phyloP scores from a whole-genome alignment of 2,113 vertebrate genomes.

The Plotosus lineatus region DNA sequence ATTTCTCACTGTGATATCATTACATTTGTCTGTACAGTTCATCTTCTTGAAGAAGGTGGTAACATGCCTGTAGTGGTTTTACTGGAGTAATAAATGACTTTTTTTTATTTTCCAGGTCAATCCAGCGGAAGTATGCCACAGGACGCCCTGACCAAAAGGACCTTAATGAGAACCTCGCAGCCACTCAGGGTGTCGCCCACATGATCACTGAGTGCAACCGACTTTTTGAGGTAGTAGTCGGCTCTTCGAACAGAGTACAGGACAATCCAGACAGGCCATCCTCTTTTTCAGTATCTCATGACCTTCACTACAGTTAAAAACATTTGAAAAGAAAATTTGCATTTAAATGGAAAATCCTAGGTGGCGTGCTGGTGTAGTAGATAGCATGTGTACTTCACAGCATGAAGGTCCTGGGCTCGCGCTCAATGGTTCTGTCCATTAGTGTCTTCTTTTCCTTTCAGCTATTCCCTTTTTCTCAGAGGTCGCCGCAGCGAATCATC shows the following conservation, averaged over 20 bases:
- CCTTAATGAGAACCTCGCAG: slow-evolving; percentile 93
- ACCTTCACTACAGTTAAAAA: too few species aligned
- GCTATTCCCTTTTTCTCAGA: too few species aligned
- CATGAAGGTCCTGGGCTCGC: too few species aligned
- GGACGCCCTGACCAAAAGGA: slow-evolving; percentile 96
- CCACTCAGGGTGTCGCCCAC: slow-evolving; percentile 92
- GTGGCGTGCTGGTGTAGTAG: too few species aligned
- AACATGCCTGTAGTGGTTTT: neutral
- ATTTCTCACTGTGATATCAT: neutral
- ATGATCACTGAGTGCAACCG: slow-evolving; percentile 91
- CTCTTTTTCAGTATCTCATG: neutral
- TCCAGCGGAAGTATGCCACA: slow-evolving; percentile 92
- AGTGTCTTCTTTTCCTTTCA: too few species aligned
- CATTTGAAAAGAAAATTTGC: too few species aligned
- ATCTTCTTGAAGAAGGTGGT: neutral
- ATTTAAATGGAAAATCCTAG: too few species aligned
- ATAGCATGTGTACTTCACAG: too few species aligned
- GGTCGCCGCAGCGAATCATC: too few species aligned
- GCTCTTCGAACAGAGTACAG: neutral
- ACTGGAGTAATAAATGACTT: neutral
- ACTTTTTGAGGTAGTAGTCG: slow-evolving; percentile 86
- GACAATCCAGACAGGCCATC: neutral
- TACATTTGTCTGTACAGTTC: neutral
- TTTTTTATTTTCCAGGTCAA: slow-evolving; percentile 75
- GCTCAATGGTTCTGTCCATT: too few species aligned